Percentiles rank a stretch among this genome's conserved stretches.
These are phyloP conservation scores for Bradypus variegatus DNA, from an alignment of 2,797 vertebrate species.

Conservation along the genomic window DNA sequence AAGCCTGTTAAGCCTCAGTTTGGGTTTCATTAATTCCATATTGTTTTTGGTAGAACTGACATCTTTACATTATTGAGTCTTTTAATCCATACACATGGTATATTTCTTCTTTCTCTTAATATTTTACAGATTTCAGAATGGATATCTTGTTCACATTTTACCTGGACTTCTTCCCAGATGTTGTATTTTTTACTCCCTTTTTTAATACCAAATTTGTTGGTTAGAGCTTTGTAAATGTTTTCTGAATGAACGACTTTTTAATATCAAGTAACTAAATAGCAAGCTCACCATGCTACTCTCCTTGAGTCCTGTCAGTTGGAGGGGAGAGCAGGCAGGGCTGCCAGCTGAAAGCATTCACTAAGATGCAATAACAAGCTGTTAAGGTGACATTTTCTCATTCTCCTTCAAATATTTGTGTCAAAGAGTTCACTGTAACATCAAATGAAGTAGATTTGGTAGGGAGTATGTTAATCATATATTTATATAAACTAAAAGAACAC, in stretches of 20 bases:
- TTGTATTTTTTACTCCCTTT: neutral
- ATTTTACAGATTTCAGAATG: neutral
- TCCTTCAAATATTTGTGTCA: neutral
- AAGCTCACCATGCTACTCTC: neutral
- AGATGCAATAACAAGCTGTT: neutral
- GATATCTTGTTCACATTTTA: neutral
- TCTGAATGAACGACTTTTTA: neutral
- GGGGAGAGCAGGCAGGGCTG: neutral
- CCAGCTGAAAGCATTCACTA: neutral
- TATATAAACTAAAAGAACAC: neutral
- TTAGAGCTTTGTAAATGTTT: neutral
- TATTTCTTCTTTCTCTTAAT: neutral
- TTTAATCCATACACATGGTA: neutral
- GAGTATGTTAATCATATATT: neutral
- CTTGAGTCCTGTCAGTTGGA: neutral
- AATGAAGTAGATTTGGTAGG: neutral
- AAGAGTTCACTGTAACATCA: neutral
- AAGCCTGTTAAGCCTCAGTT: neutral
- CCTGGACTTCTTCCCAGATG: neutral
- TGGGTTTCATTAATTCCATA: neutral
- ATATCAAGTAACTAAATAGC: neutral
- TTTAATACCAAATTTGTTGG: neutral
- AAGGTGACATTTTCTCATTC: neutral
- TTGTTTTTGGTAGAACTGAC: neutral
- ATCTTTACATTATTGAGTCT: neutral